Conservation (phyloP, 2,888 invertebrate species). For the Scelioninae gen. 1 region DNA sequence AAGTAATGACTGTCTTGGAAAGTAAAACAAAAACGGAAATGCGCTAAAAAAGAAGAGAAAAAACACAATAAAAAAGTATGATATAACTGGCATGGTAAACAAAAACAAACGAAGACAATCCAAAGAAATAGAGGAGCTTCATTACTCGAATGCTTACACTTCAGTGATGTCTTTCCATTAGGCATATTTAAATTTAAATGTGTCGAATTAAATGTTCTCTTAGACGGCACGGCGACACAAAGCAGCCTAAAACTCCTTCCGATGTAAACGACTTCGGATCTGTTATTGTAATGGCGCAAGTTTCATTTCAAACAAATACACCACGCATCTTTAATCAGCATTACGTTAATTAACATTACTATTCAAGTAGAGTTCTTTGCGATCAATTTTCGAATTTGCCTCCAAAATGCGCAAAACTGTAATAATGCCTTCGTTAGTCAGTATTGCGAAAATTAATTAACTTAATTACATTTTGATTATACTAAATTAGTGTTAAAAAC, state of each 20-base stretch:
- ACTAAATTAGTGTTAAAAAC: no score
- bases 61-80: conserved; percentile 2
- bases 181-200: conserved; percentile 63
- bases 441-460: conserved; percentile 47
- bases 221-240: conserved; percentile 14
- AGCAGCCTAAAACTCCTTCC: conserved; percentile 30
- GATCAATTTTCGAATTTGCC: conserved; percentile 31
- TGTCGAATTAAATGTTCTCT: conserved; percentile 50
- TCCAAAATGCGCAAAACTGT: neutral
- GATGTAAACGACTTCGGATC: conserved; percentile 29
- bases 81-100: neutral
- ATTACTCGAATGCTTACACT: conserved; percentile 62
- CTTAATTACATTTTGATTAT: conserved; percentile 8
- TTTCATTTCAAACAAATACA: conserved; percentile 38
- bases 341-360: conserved; percentile 42
- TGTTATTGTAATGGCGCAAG: conserved; percentile 45
- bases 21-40: conserved; percentile 1
- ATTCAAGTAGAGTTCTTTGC: conserved; percentile 25
- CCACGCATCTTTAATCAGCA: conserved; percentile 47
- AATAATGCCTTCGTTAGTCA: neutral
- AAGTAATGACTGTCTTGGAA: conserved; percentile 61
- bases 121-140: conserved; percentile 52
- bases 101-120: conserved; percentile 42
- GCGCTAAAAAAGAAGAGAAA: conserved; percentile 4
- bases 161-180: conserved; percentile 65